phyloP scores from a whole-genome alignment of 2,113 vertebrate genomes.

The Tiliqua scincoides region DNA sequence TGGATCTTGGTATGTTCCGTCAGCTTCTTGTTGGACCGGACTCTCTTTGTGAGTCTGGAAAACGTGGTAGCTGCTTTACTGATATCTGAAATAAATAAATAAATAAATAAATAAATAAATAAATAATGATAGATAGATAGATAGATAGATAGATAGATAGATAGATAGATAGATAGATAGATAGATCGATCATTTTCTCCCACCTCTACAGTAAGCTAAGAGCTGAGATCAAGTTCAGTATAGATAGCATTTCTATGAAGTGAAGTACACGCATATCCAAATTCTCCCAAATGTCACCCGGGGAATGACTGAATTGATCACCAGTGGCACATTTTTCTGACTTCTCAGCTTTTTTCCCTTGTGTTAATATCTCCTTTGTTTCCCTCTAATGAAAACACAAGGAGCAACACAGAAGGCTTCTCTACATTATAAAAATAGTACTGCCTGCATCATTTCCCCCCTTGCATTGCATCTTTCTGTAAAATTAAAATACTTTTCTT shows the following conservation, averaged over 20 bases:
- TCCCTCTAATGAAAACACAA: not conserved
- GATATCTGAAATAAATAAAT: no score
- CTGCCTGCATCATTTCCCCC: not conserved
- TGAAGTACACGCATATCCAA: not conserved
- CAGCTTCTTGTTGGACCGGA: no score
- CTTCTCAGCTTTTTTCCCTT: not conserved
- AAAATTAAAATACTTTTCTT: conserved; percentile 41
- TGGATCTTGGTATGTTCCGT: no score
- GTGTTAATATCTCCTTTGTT: not conserved
- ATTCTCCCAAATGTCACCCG: not conserved
- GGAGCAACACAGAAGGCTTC: not conserved
- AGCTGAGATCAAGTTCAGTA: not conserved
- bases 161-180: no score
- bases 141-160: no score
- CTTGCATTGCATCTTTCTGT: not conserved
- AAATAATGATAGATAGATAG: no score
- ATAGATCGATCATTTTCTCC: no score
- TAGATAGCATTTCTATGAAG: not conserved
- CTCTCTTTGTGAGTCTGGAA: no score
- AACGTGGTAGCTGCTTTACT: no score
- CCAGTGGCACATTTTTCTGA: not conserved
- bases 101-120: no score
- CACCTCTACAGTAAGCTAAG: no score
- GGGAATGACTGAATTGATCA: no score
- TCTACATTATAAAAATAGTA: not conserved